phyloP scores from a whole-genome alignment of 2,888 invertebrate species.

The Plebejus argus region DNA sequence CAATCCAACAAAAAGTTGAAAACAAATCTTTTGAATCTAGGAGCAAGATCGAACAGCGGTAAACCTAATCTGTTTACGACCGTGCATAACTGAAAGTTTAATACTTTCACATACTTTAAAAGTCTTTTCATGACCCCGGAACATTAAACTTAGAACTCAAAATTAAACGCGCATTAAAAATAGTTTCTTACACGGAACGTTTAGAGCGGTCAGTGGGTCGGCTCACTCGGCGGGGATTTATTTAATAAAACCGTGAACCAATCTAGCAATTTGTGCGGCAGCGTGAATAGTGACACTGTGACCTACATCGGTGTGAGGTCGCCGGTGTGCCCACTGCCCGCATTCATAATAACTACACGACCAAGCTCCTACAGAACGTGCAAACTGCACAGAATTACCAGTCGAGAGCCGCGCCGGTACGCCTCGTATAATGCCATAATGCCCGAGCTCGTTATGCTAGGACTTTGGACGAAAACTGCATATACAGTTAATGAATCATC shows the following conservation, averaged over 20 bases:
- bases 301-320: constrained; percentile 66
- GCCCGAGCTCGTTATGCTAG: background rate
- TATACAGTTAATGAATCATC: background rate
- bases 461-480: background rate
- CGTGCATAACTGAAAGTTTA: background rate
- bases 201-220: constrained; percentile 39
- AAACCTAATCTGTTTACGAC: background rate
- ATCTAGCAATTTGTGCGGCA: constrained; percentile 53
- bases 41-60: background rate
- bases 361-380: constrained; percentile 41
- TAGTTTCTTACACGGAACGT: constrained; percentile 20
- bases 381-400: constrained; percentile 21
- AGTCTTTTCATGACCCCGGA: background rate
- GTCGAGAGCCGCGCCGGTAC: background rate
- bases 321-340: constrained; percentile 49
- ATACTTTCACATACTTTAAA: background rate
- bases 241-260: constrained; percentile 40
- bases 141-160: background rate
- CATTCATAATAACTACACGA: constrained; percentile 44
- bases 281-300: constrained; percentile 61
- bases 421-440: background rate
- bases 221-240: constrained; percentile 34
- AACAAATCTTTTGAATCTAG: background rate
- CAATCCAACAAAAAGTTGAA: background rate
- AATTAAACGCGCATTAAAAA: constrained; percentile 17